These are phyloP conservation scores for Heliconius nattereri DNA, from an alignment of 1,140 invertebrate genomes.

Conservation along the genomic window DNA sequence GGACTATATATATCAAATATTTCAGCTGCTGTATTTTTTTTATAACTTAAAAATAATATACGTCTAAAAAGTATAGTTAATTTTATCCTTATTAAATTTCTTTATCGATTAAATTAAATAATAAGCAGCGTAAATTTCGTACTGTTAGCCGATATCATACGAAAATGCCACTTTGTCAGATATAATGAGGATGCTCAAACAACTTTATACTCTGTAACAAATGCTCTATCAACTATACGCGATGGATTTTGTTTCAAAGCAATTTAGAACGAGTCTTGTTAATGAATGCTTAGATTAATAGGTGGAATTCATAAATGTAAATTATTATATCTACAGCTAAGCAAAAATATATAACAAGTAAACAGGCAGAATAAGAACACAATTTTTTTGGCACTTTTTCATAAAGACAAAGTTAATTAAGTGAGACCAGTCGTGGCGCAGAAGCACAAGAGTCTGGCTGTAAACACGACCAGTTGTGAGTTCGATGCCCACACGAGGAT, in stretches of 20 bases:
- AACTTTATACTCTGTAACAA: conserved; percentile 7
- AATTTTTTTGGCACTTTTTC: neutral
- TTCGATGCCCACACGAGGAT: too few species aligned
- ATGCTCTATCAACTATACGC: neutral
- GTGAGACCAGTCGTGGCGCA: too few species aligned
- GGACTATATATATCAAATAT: too few species aligned
- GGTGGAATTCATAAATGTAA: neutral
- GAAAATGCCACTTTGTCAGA: conserved; percentile 10
- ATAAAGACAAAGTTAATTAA: too few species aligned
- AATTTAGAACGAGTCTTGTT: conserved; percentile 10
- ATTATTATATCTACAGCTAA: neutral
- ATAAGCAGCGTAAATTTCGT: neutral
- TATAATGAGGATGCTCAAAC: conserved; percentile 10
- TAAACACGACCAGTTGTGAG: too few species aligned
- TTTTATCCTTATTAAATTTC: neutral
- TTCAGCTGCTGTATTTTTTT: too few species aligned
- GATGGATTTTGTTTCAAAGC: conserved; percentile 1
- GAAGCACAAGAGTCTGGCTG: too few species aligned
- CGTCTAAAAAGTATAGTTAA: too few species aligned
- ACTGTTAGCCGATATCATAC: neutral
- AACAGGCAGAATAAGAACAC: neutral
- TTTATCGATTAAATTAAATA: neutral
- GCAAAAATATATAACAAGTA: neutral
- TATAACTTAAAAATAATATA: too few species aligned
- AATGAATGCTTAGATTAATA: neutral